These are phyloP conservation scores for Aythya baeri DNA, from an alignment of 2,113 vertebrate genomes.

Conservation along the genomic window DNA sequence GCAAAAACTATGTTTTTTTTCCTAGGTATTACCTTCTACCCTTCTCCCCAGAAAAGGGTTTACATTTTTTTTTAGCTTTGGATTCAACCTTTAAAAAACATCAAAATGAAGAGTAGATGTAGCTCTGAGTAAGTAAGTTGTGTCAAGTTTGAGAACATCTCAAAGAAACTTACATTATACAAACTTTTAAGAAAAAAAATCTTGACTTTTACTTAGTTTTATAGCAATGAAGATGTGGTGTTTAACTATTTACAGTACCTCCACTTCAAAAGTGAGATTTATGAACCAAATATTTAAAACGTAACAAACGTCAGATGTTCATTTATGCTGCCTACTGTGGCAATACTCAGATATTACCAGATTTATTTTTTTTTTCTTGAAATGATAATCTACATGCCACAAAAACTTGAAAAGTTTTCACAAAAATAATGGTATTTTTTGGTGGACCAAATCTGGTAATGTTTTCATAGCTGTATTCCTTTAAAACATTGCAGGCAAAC, in stretches of 20 bases:
- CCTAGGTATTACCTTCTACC: background rate
- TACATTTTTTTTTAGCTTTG: background rate
- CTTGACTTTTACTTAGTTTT: background rate
- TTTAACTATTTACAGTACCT: constrained; percentile 4
- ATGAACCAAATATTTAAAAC: background rate
- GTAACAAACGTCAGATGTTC: background rate
- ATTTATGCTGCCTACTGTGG: background rate
- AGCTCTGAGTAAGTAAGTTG: background rate
- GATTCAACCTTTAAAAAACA: background rate
- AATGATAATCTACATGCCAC: background rate
- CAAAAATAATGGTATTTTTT: background rate
- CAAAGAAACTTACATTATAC: background rate
- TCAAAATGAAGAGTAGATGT: background rate
- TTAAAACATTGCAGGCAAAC: background rate
- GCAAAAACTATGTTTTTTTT: background rate
- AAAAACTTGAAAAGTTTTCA: background rate
- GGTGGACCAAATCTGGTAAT: background rate
- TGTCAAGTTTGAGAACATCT: background rate
- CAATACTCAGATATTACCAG: background rate
- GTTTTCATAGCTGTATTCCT: background rate
- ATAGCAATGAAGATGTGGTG: background rate
- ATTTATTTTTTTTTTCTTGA: background rate
- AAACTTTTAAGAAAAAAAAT: background rate
- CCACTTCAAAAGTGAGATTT: background rate
- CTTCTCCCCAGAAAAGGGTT: background rate